Evolutionary conservation across 2,888 invertebrate genomes (phyloP).

Genomic region (Agapetus fuscipes): DNA sequence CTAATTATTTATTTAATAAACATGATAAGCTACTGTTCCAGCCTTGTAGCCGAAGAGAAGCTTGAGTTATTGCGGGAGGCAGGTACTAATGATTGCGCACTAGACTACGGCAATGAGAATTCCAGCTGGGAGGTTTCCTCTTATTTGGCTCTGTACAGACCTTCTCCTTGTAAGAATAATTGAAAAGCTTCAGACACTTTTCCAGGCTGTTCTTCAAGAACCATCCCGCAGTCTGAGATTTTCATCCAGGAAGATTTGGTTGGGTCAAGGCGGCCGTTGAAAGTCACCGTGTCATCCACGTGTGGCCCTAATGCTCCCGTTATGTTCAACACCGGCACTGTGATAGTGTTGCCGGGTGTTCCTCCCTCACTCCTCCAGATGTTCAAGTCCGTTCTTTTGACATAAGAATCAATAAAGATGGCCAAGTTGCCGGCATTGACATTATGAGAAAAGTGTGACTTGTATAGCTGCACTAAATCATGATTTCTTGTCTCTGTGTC

Average conservation of each 20-base stretch:
- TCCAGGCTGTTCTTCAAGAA: slow-evolving; percentile 94
- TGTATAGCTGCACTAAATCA: slow-evolving; percentile 88
- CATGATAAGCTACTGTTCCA: too few species aligned
- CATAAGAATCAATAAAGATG: slow-evolving; percentile 88
- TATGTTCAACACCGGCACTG: slow-evolving; percentile 86
- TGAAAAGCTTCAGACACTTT: slow-evolving; percentile 96
- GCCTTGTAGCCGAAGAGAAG: too few species aligned
- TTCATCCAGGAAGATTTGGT: slow-evolving; percentile 97
- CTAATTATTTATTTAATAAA: too few species aligned
- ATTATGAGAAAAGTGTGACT: slow-evolving; percentile 82
- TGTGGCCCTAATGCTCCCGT: slow-evolving; percentile 92
- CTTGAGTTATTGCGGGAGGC: too few species aligned
- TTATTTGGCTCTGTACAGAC: too few species aligned
- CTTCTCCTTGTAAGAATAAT: slow-evolving; percentile 96
- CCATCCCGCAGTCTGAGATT: slow-evolving; percentile 97
- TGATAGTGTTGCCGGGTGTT: slow-evolving; percentile 61
- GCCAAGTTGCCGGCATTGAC: slow-evolving; percentile 93
- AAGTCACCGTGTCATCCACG: slow-evolving; percentile 92
- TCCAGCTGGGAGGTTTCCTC: too few species aligned
- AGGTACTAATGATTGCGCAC: too few species aligned
- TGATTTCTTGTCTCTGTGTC: slow-evolving; percentile 83
- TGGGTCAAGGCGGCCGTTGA: slow-evolving; percentile 93
- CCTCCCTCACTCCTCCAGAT: slow-evolving; percentile 54
- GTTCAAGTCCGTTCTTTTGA: slow-evolving; percentile 82
- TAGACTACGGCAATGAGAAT: too few species aligned